These are phyloP conservation scores for Cabera pusaria DNA, from an alignment of 2,888 invertebrate species.

Conservation along the genomic window DNA sequence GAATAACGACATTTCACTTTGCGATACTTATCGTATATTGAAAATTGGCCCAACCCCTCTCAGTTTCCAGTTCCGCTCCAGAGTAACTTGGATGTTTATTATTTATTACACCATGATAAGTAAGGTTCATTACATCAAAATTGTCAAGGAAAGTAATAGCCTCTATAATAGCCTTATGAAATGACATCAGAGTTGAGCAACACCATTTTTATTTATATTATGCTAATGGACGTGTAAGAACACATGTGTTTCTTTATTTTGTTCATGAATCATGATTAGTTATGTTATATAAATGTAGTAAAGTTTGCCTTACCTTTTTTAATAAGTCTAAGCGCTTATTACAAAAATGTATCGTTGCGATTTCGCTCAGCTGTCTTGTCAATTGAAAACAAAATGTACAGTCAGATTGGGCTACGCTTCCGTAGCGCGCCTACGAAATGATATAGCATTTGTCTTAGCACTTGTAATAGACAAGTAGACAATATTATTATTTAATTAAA, in stretches of 20 bases:
- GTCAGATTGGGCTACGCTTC: no score
- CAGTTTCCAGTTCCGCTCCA: slow-evolving; percentile 13
- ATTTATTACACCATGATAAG: slow-evolving; percentile 18
- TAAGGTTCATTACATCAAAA: slow-evolving; percentile 8
- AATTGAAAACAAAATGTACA: no score
- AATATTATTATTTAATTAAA: no score
- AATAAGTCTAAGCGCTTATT: no score
- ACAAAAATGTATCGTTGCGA: no score
- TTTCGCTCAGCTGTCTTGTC: no score
- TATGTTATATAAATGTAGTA: no score
- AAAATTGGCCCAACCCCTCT: slow-evolving; percentile 21
- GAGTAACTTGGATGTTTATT: slow-evolving; percentile 18
- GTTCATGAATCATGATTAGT: no score
- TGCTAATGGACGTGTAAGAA: no score
- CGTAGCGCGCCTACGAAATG: slow-evolving; percentile 38
- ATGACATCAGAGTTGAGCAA: slow-evolving; percentile 8
- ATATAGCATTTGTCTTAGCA: slow-evolving; percentile 33
- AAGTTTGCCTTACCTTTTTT: no score
- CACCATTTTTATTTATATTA: no score
- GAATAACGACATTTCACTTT: slow-evolving; percentile 30
- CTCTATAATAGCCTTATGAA: neutral
- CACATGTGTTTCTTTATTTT: no score
- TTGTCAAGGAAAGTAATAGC: slow-evolving; percentile 6
- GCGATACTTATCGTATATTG: slow-evolving; percentile 31
- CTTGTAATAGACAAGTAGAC: slow-evolving; percentile 44